Conservation (phyloP, 2,797 vertebrate genomes). For the Neomorphus geoffroyi region DNA sequence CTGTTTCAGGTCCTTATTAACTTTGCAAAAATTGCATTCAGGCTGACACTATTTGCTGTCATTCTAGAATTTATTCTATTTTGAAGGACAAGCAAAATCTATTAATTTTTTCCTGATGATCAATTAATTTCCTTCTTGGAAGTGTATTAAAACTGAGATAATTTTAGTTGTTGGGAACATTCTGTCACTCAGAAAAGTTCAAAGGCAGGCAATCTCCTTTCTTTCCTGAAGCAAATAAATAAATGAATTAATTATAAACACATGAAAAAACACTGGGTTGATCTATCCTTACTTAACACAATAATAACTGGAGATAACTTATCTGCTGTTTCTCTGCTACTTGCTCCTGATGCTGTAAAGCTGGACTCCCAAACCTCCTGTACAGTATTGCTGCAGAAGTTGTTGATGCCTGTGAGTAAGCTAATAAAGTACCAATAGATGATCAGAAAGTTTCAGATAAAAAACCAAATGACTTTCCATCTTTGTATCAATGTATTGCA, state of each 20-base stretch:
- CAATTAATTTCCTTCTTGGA: not conserved
- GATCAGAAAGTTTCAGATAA: not conserved
- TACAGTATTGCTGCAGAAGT: not conserved
- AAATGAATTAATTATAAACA: not conserved
- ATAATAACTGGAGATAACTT: slow-evolving; percentile 32
- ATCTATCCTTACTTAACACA: not conserved
- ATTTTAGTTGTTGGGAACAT: not conserved
- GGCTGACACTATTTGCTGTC: not conserved
- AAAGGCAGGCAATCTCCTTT: not conserved
- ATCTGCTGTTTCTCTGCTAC: not conserved
- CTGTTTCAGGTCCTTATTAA: not conserved
- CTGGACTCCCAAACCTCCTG: not conserved
- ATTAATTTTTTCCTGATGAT: not conserved
- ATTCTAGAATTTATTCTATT: not conserved
- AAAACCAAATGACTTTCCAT: not conserved
- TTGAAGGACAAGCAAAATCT: not conserved
- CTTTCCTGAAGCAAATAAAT: not conserved
- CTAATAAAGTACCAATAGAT: not conserved
- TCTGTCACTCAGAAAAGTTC: not conserved
- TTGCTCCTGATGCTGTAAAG: not conserved
- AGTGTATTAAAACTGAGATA: not conserved
- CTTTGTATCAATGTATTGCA: not conserved
- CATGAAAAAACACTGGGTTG: not conserved
- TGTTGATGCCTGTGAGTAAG: not conserved
- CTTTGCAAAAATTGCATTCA: not conserved